Percentiles rank a stretch among this genome's conserved stretches.
phyloP scores from a whole-genome alignment of 1,140 invertebrate species.

The Eueides isabella region DNA sequence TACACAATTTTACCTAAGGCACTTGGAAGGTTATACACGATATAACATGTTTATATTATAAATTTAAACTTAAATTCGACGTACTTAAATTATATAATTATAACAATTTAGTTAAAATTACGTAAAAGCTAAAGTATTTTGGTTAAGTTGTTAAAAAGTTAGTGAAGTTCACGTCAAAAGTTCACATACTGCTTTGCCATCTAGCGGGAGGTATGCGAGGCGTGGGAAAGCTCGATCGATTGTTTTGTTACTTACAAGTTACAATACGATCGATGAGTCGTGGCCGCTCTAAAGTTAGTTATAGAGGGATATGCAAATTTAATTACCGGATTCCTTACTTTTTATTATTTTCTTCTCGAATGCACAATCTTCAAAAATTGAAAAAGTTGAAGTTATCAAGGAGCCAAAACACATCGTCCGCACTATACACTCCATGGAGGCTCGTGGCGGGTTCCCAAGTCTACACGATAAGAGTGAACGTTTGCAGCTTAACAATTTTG shows the following conservation, averaged over 20 bases:
- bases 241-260: slow-evolving; percentile 55
- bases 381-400: no score
- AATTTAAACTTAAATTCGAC: not conserved
- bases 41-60: not conserved
- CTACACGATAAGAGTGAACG: slow-evolving; percentile 50
- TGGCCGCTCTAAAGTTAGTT: no score
- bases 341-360: no score
- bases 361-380: no score
- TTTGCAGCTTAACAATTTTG: slow-evolving; percentile 55
- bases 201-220: slow-evolving; percentile 65
- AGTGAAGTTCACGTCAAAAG: slow-evolving; percentile 80
- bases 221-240: slow-evolving; percentile 67
- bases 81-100: not conserved
- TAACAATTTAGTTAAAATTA: not conserved
- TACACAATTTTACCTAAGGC: slow-evolving; percentile 23
- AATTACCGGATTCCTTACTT: no score
- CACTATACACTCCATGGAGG: no score
- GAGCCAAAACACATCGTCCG: no score
- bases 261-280: slow-evolving; percentile 7
- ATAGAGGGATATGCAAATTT: no score
- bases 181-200: slow-evolving; percentile 68
- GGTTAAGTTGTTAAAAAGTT: slow-evolving; percentile 76
- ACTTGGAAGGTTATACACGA: slow-evolving; percentile 4
- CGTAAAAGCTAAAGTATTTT: slow-evolving; percentile 75
- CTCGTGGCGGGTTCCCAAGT: slow-evolving; percentile 5